Percentiles rank a stretch among this genome's conserved stretches.
phyloP scores from a whole-genome alignment of 2,888 invertebrate genomes.

The Trachelus stipa region DNA sequence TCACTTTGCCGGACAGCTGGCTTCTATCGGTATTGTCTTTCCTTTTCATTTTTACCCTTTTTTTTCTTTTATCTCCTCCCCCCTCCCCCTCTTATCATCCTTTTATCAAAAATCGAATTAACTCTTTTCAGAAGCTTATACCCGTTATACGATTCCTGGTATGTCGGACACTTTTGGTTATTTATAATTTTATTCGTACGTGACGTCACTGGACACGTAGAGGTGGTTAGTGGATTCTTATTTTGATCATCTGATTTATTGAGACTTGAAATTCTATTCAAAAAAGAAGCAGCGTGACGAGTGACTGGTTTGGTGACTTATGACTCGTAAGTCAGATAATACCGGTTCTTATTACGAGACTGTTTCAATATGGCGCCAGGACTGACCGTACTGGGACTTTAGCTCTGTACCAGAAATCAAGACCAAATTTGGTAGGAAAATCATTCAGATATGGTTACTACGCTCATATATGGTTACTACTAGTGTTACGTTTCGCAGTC shows the following conservation, averaged over 20 bases:
- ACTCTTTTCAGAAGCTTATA: background rate
- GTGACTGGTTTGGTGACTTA: slow-evolving; percentile 7
- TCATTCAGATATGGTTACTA: background rate
- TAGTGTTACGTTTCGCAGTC: background rate
- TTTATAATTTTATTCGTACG: background rate
- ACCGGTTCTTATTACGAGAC: slow-evolving; percentile 10
- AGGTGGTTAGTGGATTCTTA: background rate
- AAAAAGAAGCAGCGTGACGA: slow-evolving; percentile 2
- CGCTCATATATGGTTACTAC: background rate
- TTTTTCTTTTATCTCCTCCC: no score
- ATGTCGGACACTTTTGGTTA: background rate
- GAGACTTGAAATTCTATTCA: background rate
- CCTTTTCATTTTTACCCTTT: background rate
- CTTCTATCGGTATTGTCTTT: background rate
- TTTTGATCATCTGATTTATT: background rate
- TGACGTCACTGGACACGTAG: background rate
- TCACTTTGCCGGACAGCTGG: background rate
- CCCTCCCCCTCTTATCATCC: background rate
- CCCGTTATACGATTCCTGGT: background rate
- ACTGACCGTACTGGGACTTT: background rate
- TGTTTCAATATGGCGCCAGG: slow-evolving; percentile 4
- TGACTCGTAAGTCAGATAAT: slow-evolving; percentile 2
- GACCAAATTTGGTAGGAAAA: slow-evolving; percentile 7
- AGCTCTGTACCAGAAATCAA: background rate
- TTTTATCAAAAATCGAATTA: background rate